Evolutionary conservation across 2,888 invertebrate genomes (phyloP).

Genomic region (Coronaproctus castanopsis): DNA sequence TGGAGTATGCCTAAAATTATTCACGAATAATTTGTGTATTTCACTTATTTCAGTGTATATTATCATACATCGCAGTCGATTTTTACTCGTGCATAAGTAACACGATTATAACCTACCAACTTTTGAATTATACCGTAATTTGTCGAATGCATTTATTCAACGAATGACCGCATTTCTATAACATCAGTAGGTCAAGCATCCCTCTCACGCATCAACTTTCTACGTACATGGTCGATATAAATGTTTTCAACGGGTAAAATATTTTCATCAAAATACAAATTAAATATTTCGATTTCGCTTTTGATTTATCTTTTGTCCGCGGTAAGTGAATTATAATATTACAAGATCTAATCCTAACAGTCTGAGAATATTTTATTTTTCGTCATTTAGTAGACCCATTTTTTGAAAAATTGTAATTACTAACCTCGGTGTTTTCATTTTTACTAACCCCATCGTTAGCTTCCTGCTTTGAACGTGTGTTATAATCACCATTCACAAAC

Average conservation of each 20-base stretch:
- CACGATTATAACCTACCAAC: not conserved
- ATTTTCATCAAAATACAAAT: not conserved
- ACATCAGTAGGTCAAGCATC: not conserved
- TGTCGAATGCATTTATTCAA: not conserved
- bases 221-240: not conserved
- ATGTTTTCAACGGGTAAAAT: not conserved
- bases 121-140: not conserved
- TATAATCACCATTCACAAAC: not conserved
- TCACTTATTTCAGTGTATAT: not conserved
- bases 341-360: not conserved
- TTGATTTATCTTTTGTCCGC: not conserved
- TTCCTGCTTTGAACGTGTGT: not conserved
- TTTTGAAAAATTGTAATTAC: not conserved
- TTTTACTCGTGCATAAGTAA: not conserved
- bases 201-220: not conserved
- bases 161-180: not conserved
- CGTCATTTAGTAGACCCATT: not conserved
- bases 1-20: not conserved
- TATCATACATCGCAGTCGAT: not conserved
- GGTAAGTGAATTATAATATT: not conserved
- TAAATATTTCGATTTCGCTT: not conserved
- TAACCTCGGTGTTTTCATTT: not conserved
- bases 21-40: not conserved
- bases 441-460: not conserved
- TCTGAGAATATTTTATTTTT: not conserved